A percentile compares a stretch with the other conserved stretches of the same genome.
phyloP scores from a whole-genome alignment of 2,888 invertebrate genomes.

The Sylvicola fuscatus region DNA sequence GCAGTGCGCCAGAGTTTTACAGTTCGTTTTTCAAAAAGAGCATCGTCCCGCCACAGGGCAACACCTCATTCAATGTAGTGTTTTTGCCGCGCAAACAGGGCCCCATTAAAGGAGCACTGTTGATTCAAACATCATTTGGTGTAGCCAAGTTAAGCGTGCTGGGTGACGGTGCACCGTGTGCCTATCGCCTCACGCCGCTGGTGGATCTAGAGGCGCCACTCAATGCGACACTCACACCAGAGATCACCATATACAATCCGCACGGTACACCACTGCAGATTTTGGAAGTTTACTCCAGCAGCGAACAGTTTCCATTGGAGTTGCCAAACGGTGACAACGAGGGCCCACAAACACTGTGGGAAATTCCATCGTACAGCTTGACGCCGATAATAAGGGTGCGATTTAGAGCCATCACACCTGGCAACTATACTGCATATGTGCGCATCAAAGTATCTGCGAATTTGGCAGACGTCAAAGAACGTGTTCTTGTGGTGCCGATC shows the following conservation, averaged over 20 bases:
- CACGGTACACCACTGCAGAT: slow-evolving; percentile 70
- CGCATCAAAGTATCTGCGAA: slow-evolving; percentile 27
- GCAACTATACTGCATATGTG: slow-evolving; percentile 70
- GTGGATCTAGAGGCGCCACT: slow-evolving; percentile 77
- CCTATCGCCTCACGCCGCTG: slow-evolving; percentile 77
- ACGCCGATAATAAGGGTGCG: slow-evolving; percentile 74
- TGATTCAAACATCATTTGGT: slow-evolving; percentile 88
- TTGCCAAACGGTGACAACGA: slow-evolving; percentile 61
- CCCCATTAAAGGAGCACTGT: slow-evolving; percentile 64
- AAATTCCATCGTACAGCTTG: slow-evolving; percentile 72
- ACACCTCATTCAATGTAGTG: slow-evolving; percentile 89
- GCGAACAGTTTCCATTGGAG: slow-evolving; percentile 75
- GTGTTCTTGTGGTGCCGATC: slow-evolving; percentile 51
- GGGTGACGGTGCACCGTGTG: slow-evolving; percentile 72
- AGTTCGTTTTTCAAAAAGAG: slow-evolving; percentile 93
- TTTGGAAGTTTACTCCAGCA: slow-evolving; percentile 67
- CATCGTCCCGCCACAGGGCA: slow-evolving; percentile 79
- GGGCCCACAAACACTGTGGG: slow-evolving; percentile 70
- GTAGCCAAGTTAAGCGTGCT: slow-evolving; percentile 71
- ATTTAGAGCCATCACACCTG: slow-evolving; percentile 53
- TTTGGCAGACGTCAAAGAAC: slow-evolving; percentile 10
- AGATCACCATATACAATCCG: slow-evolving; percentile 89
- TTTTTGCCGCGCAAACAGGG: slow-evolving; percentile 87
- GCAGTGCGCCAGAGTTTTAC: slow-evolving; percentile 87
- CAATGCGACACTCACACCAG: slow-evolving; percentile 75